Percentiles rank a stretch among this genome's conserved stretches.
Evolutionary conservation across 2,888 invertebrate genomes (phyloP).

Genomic region (Drepanosiphum platanoidis): DNA sequence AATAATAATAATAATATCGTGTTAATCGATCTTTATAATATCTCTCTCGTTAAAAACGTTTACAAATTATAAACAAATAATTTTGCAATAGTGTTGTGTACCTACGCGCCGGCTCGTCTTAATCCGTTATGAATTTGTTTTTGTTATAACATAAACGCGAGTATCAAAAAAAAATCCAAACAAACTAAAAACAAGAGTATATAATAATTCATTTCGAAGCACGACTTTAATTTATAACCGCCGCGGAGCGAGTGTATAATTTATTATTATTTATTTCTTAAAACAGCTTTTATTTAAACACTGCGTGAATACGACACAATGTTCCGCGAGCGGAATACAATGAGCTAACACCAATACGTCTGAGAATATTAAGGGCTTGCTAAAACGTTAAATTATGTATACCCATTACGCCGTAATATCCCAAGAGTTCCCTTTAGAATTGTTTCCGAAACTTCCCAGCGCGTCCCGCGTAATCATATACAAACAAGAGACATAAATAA

Average conservation of each 20-base stretch:
- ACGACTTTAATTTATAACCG: conserved; percentile 2
- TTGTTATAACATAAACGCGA: too few relatives aligned
- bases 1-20: too few relatives aligned
- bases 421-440: conserved; percentile 30
- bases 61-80: too few relatives aligned
- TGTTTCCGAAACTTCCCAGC: conserved; percentile 13
- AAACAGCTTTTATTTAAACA: neutral
- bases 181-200: neutral
- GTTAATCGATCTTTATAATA: too few relatives aligned
- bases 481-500: neutral
- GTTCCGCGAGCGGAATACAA: conserved; percentile 9
- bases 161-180: too few relatives aligned
- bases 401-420: conserved; percentile 19
- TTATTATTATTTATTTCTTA: conserved; percentile 30
- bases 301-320: neutral
- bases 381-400: conserved; percentile 48
- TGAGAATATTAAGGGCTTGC: conserved; percentile 40
- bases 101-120: too few relatives aligned
- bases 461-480: conserved; percentile 14
- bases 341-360: conserved; percentile 42
- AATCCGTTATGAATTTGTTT: too few relatives aligned
- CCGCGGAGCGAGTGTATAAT: neutral
- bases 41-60: too few relatives aligned
- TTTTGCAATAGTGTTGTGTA: too few relatives aligned
- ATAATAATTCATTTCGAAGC: neutral